Evolutionary conservation across 2,113 vertebrate genomes (phyloP), one percentile per base, ranked within the genome.

Genomic region (Salminus brasiliensis): DNA sequence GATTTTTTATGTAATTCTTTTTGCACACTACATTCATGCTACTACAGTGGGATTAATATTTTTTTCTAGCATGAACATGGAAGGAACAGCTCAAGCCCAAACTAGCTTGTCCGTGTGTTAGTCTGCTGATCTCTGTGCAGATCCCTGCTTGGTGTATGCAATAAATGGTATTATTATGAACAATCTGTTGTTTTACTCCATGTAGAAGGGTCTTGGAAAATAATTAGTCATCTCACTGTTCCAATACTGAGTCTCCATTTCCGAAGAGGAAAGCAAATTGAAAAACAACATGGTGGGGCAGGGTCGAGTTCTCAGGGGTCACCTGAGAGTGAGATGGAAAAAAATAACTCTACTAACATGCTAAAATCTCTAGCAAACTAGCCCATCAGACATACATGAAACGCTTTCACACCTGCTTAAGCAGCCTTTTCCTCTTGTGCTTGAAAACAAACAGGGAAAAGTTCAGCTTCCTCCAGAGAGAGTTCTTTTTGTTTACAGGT

Each of bases 161-260:
- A n/a, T n/a, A n/a, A n/a, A n/a, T n/a, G n/a, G n/a, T 41, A 27
- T 7, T 59, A 10, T 55, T 13, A 72, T 16, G 41, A 27, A 62
- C 23, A 62, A 25, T 8, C 30, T 63, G 36, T 72, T 73, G 41
- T 45, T 52, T 29, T 63, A 55, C n/a, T 66, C 45, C 34, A 23
- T 41, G 32, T 70, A 55, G 43, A 71, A 47, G 23, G 11, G 39
- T 60, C 25, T 75, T 78, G 74, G 57, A 78, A 80, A 87, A 77
- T 41, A 77, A 79, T 81, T 72, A 82, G 83, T 80, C 81, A 82
- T 41, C 45, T 65, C 65, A 84, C 59, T 72, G 74, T 82, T 85
- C 67, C 67, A 53, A 84, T 76, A 75, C 79, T 53, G 76, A 66
- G 32, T 49, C 76, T 70, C 34, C 72, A 43, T 65, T 87, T 84